Percentiles rank a stretch among this genome's conserved stretches.
Conservation (phyloP, 1,140 invertebrate species). For the Mesaphorura yosii region DNA sequence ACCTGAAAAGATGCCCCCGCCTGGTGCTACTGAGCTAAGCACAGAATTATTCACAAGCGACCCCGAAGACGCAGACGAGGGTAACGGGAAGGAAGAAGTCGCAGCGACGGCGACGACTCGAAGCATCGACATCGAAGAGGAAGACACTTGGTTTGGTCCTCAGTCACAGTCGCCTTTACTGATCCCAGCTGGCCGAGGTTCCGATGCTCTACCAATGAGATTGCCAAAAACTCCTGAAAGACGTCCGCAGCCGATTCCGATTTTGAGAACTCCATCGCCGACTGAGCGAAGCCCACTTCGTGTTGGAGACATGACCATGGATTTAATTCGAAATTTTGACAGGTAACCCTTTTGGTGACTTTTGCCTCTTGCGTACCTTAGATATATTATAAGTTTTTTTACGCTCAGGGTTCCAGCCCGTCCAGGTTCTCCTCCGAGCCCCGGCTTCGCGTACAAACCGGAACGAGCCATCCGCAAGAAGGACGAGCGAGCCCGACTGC, state of each 20-base stretch:
- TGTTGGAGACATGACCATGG: background rate
- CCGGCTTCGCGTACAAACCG: constrained; percentile 32
- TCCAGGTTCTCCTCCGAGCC: constrained; percentile 10
- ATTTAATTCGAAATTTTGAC: background rate
- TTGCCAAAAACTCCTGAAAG: background rate
- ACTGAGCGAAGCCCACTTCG: background rate
- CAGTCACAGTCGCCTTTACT: too few species aligned
- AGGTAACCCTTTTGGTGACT: background rate
- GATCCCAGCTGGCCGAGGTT: background rate
- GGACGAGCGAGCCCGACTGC: constrained; percentile 35
- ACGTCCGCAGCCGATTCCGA: background rate
- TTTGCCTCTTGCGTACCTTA: background rate
- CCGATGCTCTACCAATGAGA: background rate
- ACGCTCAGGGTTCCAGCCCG: too few species aligned
- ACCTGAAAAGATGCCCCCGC: too few species aligned
- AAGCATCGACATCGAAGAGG: background rate
- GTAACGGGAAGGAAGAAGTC: too few species aligned
- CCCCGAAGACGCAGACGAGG: too few species aligned
- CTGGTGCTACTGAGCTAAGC: too few species aligned
- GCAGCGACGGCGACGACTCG: too few species aligned
- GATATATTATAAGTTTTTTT: background rate
- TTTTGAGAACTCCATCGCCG: background rate
- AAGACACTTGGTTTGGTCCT: background rate
- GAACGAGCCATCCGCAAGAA: constrained; percentile 35
- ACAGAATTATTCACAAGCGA: too few species aligned